Base-by-base conservation (phyloP, 2,797 vertebrate genomes). In the Lerista edwardsae region DNA sequence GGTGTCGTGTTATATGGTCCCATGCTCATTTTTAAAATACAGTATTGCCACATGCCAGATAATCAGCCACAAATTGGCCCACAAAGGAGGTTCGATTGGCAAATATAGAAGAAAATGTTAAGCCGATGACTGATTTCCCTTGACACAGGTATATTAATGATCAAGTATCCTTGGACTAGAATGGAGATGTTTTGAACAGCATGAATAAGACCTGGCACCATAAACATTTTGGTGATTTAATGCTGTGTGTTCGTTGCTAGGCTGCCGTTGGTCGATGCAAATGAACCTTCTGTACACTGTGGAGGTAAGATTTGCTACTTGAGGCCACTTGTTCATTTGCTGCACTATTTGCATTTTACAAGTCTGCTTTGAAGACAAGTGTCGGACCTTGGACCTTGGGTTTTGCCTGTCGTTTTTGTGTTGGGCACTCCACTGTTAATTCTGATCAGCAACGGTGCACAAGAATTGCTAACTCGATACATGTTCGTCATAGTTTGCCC, bases 261-360 rank as follows among this genome's bases (percentile, higher is more conserved):
- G 74, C 34, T 80, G 79, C 73, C 72, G 77, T 55, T 3, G 6
- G 59, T 81, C 36, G 61, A 84, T 87, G 81, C 86, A 90, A 85
- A 86, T 86, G 27, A 81, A 69, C 31, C 69, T 87, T 79, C 44
- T 77, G 79, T 69, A 80, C 82, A 79, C 79, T 68, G 59, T 23
- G 34, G 44, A 67, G 67, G 47, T 36, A 78, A 36, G 34, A 75
- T 80, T 25, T 34, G 79, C 74, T 77, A 23, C 65, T 80, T 77
- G 75, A 79, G 75, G 82, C 68, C 51, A 68, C 10, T 0, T 21
- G 29, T 8, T 15, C 57, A 71, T 11, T 68, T 80, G 44, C 59
- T 25, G 17, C 34, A 25, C n/a, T 23, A 25, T 27, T 57, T 57
- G 51, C 14, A 31, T 31, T 84, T 47, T 69, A 57, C n/a, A 51